A percentile compares a stretch with the other conserved stretches of the same genome.
Evolutionary conservation across 2,888 invertebrate species (phyloP).

Genomic region (Eupithecia exiguata): DNA sequence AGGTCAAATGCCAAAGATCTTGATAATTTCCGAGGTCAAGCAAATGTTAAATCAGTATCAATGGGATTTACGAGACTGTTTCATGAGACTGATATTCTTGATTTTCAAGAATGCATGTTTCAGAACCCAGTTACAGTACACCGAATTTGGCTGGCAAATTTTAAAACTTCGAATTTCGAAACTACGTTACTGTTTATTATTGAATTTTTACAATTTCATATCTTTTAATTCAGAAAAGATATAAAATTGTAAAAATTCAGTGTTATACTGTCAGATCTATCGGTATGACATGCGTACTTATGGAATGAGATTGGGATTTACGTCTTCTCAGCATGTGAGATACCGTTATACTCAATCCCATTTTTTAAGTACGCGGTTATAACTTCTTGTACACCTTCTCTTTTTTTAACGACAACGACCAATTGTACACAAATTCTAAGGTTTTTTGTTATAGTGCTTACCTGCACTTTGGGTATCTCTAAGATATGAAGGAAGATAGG

Average conservation of each 20-base stretch:
- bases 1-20: conserved; percentile 19
- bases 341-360: not conserved
- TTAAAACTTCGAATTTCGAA: not conserved
- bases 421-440: no score
- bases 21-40: conserved; percentile 2
- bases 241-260: no score
- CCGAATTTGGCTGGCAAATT: not conserved
- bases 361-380: not conserved
- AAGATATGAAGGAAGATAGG: no score
- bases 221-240: no score
- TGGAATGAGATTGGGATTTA: not conserved
- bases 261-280: not conserved
- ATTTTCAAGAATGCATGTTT: not conserved
- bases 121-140: not conserved
- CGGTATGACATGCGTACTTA: not conserved
- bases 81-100: not conserved
- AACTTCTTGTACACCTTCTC: not conserved
- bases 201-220: no score
- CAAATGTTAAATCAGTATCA: not conserved
- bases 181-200: not conserved
- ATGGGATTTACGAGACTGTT: not conserved
- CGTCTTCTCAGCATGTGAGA: no score
- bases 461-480: no score
- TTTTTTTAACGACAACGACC: no score
- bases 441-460: no score